Evolutionary conservation across 1,140 invertebrate genomes (phyloP).

Genomic region (Phocides pigmalion): DNA sequence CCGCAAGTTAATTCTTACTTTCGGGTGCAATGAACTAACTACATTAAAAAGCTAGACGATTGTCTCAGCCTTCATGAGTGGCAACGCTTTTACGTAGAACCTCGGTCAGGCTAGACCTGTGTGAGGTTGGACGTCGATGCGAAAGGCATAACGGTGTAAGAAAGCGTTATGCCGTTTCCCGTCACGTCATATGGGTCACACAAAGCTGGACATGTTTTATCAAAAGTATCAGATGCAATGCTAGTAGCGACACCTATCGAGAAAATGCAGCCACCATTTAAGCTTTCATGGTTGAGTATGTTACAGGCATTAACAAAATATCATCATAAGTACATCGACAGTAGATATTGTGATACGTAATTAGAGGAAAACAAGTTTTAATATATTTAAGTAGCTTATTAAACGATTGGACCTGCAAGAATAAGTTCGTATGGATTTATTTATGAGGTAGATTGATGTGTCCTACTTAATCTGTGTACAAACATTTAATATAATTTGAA

Average conservation of each 20-base stretch:
- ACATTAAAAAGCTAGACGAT: too few species aligned
- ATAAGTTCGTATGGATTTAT: not conserved
- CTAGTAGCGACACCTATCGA: not conserved
- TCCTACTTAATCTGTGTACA: not conserved
- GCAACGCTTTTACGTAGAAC: too few species aligned
- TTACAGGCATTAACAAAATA: not conserved
- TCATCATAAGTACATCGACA: not conserved
- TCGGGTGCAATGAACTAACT: too few species aligned
- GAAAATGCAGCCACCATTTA: not conserved
- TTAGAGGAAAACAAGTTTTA: not conserved
- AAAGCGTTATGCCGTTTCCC: too few species aligned
- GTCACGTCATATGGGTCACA: too few species aligned
- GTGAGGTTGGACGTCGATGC: too few species aligned
- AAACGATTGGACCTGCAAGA: not conserved
- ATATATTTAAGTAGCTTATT: not conserved
- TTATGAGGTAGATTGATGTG: not conserved
- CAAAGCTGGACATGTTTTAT: too few species aligned
- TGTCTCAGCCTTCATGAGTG: too few species aligned
- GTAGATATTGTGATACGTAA: not conserved
- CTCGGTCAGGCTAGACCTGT: too few species aligned
- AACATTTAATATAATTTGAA: too few species aligned
- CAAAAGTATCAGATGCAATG: not conserved
- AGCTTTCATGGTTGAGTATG: not conserved
- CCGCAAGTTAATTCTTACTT: too few species aligned
- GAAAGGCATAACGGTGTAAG: too few species aligned